Conservation (phyloP, 2,797 vertebrate species). For the Enteromius unitaeniatus region DNA sequence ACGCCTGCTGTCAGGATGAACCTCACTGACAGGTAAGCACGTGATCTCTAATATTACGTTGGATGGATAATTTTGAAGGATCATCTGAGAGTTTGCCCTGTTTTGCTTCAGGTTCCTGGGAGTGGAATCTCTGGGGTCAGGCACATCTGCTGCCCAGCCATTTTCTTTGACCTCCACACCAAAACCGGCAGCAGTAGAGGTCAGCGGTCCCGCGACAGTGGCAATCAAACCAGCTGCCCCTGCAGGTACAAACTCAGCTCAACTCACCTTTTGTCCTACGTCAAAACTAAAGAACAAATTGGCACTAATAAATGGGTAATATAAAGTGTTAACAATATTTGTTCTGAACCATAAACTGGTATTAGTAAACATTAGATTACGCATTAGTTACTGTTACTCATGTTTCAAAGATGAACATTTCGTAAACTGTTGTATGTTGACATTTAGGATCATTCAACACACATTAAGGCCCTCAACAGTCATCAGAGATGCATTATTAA, state of each 20-base stretch:
- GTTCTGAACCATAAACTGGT: background rate
- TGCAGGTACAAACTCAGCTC: conserved; percentile 56
- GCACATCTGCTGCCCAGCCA: conserved; percentile 55
- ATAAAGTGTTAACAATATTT: background rate
- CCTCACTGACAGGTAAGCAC: conserved; percentile 86
- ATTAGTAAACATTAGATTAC: background rate
- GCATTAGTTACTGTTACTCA: background rate
- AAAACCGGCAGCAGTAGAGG: conserved; percentile 71
- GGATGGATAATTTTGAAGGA: background rate
- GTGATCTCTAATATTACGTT: background rate
- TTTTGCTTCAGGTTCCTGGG: conserved; percentile 79
- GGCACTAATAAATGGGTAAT: too few relatives aligned
- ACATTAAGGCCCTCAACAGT: background rate
- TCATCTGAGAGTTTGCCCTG: background rate
- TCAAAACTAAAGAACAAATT: background rate
- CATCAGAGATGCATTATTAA: background rate
- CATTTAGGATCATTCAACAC: background rate
- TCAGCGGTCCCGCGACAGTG: conserved; percentile 63
- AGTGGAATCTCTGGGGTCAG: conserved; percentile 71
- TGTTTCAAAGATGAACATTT: background rate
- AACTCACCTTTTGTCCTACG: background rate
- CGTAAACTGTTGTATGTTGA: background rate
- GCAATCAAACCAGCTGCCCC: conserved; percentile 59
- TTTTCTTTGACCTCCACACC: conserved; percentile 79
- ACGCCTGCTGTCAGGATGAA: conserved; percentile 83